Evolutionary conservation across 2,113 vertebrate genomes (phyloP), one percentile per base, ranked within the genome.

Genomic region (Hymenochirus boettgeri): DNA sequence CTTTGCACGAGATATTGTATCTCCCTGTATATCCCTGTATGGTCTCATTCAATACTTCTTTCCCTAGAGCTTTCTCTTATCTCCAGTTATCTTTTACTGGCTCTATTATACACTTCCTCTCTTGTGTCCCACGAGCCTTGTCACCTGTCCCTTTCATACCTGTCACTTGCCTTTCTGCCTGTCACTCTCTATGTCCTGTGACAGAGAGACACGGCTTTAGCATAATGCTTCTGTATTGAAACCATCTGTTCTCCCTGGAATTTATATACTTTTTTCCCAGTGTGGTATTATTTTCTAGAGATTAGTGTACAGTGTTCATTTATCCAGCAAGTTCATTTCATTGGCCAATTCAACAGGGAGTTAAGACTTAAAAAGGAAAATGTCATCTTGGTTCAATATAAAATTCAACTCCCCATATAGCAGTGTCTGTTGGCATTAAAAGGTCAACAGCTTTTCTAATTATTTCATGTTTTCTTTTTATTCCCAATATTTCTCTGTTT

Each of bases 281-380:
- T 5, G 17, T 39, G 37, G 45, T 57, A 48, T 65, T 65, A 53
- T 57, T 53, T 65, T 25, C 26, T 27, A 65, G 27, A 65, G 62
- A 65, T 65, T 57, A 65, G 46, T 17, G 25, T 53, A 65, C 39
- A 65, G 57, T 64, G 62, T 56, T 64, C 62, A 64, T 65, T 57
- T 65, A 57, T 27, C 53, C 53, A 65, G 53, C 15, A 35, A 47
- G 22, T 65, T 65, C 57, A 39, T 46, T 57, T 47, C 15, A 65
- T 39, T 35, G 54, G 50, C 62, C 48, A 54, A 57, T 65, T 57
- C 54, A 26, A 23, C 23, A 7, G 52, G 31, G 62, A 64, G 39
- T 19, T 33, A 26, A 39, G 22, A 55, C 35, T 48, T 57, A 56
- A 33, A 47, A 65, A 18, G 26, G 53, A n/a, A 64, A 55, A n/a